Base-by-base conservation (phyloP, 2,797 vertebrate genomes). In the Discoglossus pictus region DNA sequence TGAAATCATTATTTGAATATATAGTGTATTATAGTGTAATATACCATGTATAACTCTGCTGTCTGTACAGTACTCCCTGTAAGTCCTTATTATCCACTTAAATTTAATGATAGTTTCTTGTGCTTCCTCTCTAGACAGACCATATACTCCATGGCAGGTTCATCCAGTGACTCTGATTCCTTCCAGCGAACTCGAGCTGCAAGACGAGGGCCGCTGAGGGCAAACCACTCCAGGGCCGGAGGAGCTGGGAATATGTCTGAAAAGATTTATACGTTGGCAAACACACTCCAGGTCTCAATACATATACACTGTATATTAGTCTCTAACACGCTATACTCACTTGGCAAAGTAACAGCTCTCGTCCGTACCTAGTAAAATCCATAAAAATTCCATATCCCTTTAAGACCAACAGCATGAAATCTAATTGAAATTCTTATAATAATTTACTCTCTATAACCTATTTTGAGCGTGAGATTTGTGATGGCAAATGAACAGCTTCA, bases 221-320 rank as follows among this genome's bases (percentile, higher is more conserved):
- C 85, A 52, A 77, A 75, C 20, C 79, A 79, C 56, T 23, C 46
- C 36, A 60, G 42, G 70, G 78, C 35, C 68, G 65, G 62, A 21
- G 75, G 71, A 59, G 71, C 79, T 40, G 78, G 74, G 46, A 87
- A 86, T 63, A 89, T 97, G 67, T 90, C 93, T 0, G 82, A 92
- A 72, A 99, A 97, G 83, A 94, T 98, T 72, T 87, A 91, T 78
- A 92, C 90, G 2, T 86, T 98, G 78, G 91, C 94, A 31, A 91
- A 75, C 81, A 97, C 94, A 72, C 85, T 99, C 75, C 91, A 98
- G 93, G 96, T 98, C 66, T 60, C 48, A 52, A 25, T 10, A 10
- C 9, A 7, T 42, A 2, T 3, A 39, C 36, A 39, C 6, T n/a
- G n/a, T n/a, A n/a, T n/a, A 3, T 39, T 31, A 1, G 1, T 21